Percentiles rank a stretch among this genome's conserved stretches.
These are phyloP conservation scores for Neosilurus hyrtlii DNA, from an alignment of 2,797 vertebrate genomes.

Conservation along the genomic window DNA sequence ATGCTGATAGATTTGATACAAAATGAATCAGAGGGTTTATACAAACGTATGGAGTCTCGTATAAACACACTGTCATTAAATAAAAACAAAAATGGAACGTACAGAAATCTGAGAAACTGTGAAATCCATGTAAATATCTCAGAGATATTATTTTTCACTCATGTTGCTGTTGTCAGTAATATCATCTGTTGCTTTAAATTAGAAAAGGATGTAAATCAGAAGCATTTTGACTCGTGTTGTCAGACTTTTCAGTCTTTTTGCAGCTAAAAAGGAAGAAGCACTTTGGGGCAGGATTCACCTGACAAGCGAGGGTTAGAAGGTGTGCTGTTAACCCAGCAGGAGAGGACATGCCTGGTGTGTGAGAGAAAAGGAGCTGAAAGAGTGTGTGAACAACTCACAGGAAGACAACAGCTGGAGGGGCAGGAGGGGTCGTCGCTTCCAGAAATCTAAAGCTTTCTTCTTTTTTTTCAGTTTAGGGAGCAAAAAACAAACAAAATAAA, in stretches of 20 bases:
- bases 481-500: neutral
- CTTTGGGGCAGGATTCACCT: slow-evolving; percentile 55
- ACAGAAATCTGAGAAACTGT: neutral
- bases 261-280: slow-evolving; percentile 30
- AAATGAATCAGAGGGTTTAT: neutral
- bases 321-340: slow-evolving; percentile 57
- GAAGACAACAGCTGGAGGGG: slow-evolving; percentile 52
- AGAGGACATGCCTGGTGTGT: slow-evolving; percentile 35
- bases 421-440: slow-evolving; percentile 44
- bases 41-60: neutral
- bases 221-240: neutral
- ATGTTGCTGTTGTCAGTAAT: neutral
- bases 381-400: slow-evolving; percentile 49
- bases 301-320: slow-evolving; percentile 48
- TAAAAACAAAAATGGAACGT: neutral
- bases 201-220: neutral
- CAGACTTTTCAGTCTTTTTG: neutral
- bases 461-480: neutral
- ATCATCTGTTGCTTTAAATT: neutral
- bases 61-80: neutral
- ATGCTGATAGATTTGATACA: neutral
- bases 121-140: neutral
- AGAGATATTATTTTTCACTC: neutral
- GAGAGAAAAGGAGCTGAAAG: slow-evolving; percentile 50
- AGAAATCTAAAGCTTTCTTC: slow-evolving; percentile 38